Base-by-base conservation (phyloP, 2,797 vertebrate genomes). In the Poeciliopsis gracilis region DNA sequence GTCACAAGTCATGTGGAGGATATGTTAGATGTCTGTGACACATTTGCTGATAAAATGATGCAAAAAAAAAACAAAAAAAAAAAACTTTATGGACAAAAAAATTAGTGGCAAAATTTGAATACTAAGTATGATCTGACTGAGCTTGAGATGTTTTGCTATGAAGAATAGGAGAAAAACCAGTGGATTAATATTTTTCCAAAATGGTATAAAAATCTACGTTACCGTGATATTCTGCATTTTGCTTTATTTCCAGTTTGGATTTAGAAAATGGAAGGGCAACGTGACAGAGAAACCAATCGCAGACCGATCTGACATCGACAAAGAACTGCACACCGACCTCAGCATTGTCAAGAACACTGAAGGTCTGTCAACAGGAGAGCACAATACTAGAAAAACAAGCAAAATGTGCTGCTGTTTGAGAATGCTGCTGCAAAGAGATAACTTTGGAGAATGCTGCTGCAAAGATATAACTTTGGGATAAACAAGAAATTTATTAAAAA, bases 211-310 rank as follows among this genome's bases (percentile, higher is more conserved):
- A 13, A 23, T 13, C 5, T 69, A 2, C 8, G 0, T 1, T 53
- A 45, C 43, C 2, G n/a, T 13, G 8, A 69, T 15, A 7, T 43
- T 46, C 43, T 46, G 6, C 38, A 7, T 18, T 16, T 28, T 55
- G 28, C 80, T 66, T 5, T 18, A 49, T 12, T 57, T 63, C 1
- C 82, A 97, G 96, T 97, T 97, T 81, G 97, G 97, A 72, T 97
- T 97, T 91, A 97, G 96, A 88, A 98, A 97, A 70, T 97, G 97
- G 97, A 97, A 97, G 85, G 95, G 96, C 41, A 95, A 96, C 0
- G 96, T 97, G 23, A 97, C 97, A 0, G 96, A 92, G 1, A 91
- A 88, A 72, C 96, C 96, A 0, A 96, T 96, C 78, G 95, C 96
- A 83, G 95, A 96, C 72, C 78, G 91, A 0, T 97, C 97, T 0